Evolutionary conservation across 2,888 invertebrate genomes (phyloP).

Genomic region (Eulithis prunata): DNA sequence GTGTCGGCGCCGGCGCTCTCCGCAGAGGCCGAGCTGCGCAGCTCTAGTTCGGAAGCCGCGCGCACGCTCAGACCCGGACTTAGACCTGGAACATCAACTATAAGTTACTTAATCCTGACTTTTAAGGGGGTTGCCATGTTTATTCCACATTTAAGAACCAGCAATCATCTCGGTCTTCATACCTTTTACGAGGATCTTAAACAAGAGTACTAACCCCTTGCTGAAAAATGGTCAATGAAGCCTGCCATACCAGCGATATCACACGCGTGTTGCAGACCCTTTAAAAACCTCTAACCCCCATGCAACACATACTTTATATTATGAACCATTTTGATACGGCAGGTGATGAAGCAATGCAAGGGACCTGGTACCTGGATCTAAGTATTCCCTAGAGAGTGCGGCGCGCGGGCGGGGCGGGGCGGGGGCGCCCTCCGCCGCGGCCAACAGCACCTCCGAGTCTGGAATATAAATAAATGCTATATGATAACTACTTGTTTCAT

Average conservation of each 20-base stretch:
- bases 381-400: conserved; percentile 24
- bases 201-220: too few relatives aligned
- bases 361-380: conserved; percentile 27
- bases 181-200: neutral
- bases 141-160: too few relatives aligned
- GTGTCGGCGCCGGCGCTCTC: conserved; percentile 42
- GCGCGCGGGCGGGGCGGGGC: conserved; percentile 21
- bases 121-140: neutral
- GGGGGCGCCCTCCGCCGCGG: conserved; percentile 41
- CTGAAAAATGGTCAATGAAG: too few relatives aligned
- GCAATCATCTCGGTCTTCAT: neutral
- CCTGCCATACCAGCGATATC: neutral
- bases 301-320: too few relatives aligned
- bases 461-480: conserved; percentile 5
- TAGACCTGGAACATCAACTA: conserved; percentile 7
- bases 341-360: too few relatives aligned
- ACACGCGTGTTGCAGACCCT: too few relatives aligned
- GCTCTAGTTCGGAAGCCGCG: conserved; percentile 66
- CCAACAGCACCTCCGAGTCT: conserved; percentile 70
- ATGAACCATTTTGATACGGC: too few relatives aligned
- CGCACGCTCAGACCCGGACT: conserved; percentile 37
- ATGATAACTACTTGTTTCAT: too few relatives aligned
- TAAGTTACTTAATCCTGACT: neutral
- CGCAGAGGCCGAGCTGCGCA: conserved; percentile 50
- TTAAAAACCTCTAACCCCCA: too few relatives aligned